Conservation (phyloP, 2,888 invertebrate genomes). For the Chrysotoxum bicinctum region DNA sequence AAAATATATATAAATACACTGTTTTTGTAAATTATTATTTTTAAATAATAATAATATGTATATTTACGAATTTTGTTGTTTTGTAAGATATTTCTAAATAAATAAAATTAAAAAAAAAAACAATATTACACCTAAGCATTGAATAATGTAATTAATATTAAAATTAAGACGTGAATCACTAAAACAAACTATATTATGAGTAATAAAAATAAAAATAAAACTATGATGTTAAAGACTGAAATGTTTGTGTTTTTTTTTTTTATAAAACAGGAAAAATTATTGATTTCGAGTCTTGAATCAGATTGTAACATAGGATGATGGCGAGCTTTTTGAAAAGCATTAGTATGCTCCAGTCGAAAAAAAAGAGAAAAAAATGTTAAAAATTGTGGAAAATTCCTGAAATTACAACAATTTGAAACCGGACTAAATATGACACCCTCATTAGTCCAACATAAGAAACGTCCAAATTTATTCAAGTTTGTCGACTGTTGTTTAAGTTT, state of each 20-base stretch:
- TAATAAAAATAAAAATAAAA: slow-evolving; percentile 48
- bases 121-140: slow-evolving; percentile 9
- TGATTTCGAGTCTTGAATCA: no score
- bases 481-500: no score
- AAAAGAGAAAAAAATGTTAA: no score
- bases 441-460: no score
- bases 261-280: no score
- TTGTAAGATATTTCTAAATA: slow-evolving; percentile 51
- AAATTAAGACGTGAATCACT: slow-evolving; percentile 60
- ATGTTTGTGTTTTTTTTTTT: not conserved
- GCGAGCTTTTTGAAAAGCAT: no score
- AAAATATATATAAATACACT: not conserved
- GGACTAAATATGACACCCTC: no score
- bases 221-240: slow-evolving; percentile 72
- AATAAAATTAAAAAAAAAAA: not conserved
- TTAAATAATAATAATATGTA: not conserved
- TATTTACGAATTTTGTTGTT: slow-evolving; percentile 47
- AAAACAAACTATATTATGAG: slow-evolving; percentile 51
- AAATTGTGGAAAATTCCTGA: no score
- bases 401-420: no score
- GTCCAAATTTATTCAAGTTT: no score
- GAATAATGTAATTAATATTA: slow-evolving; percentile 64
- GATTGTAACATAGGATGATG: no score
- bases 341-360: no score
- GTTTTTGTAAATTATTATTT: not conserved